Base-by-base conservation (phyloP, 1,140 invertebrate species). In the Euura saliciscinereae region DNA sequence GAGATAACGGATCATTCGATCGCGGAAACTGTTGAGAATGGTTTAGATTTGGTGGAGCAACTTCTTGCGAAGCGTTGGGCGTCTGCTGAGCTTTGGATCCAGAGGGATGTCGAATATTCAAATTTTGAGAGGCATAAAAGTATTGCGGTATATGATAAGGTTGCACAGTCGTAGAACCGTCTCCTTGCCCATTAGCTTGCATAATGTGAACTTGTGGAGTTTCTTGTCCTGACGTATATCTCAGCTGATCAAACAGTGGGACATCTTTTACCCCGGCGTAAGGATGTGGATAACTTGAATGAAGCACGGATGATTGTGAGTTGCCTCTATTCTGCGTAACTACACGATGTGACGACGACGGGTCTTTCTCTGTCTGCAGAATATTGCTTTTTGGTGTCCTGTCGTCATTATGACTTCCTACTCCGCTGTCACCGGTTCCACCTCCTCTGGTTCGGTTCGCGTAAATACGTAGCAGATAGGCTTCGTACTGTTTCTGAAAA, bases 401-500 rank as follows among this genome's bases (percentile, higher is more conserved):
- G 5, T 77, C 74, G 3, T 83, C 79, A 6, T 77, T 77, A 69
- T 84, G 83, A 77, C 79, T 85, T 1, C 72, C 76, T 2, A 82
- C 70, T 4, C 82, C 80, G 51, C 79, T 83, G 43, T 84, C 81
- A 2, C 78, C 80, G 28, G 77, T 74, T 65, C 77, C 80, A 65
- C 72, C 74, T 28, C 75, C 69, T 4, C 67, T 72, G 2, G 44
- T 66, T n/a, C 76, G 76, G 44, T 73, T 78, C 2, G 76, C 80
- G 4, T 82, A 76, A 1, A 74, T 67, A 28, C 74, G 75, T n/a
- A 79, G 72, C 45, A 86, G 65, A 70, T 84, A 80, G n/a, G 78
- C 69, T 68, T 87, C 85, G 44, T 86, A 86, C 45, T 86, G 82
- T 75, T 84, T 86, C 87, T 88, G 77, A 44, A 83, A 82, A 76